Conservation (phyloP, 2,797 vertebrate genomes). For the Oreonectes daqikongensis region DNA sequence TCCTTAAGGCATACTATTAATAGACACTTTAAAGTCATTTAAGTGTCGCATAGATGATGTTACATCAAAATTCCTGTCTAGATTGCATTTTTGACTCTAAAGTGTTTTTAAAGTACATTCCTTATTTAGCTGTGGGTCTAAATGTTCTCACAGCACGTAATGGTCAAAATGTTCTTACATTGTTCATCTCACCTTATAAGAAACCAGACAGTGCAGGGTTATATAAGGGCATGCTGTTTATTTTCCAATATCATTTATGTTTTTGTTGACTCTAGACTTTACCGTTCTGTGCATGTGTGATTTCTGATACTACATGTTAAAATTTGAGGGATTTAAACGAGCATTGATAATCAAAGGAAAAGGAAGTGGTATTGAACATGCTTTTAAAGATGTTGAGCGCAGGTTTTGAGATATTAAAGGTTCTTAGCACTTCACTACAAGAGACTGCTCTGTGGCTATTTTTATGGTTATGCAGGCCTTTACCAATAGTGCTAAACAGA, state of each 20-base stretch:
- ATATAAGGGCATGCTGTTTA: background rate
- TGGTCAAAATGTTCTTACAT: constrained; percentile 31
- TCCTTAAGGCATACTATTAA: constrained; percentile 56
- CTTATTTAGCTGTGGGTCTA: constrained; percentile 50
- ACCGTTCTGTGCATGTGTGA: background rate
- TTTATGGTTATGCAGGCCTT: constrained; percentile 4
- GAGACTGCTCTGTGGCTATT: constrained; percentile 10
- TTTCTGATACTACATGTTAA: background rate
- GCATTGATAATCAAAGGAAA: constrained; percentile 5
- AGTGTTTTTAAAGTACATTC: constrained; percentile 59
- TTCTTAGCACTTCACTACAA: background rate
- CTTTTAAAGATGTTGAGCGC: background rate
- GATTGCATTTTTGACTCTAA: constrained; percentile 50
- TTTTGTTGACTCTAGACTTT: background rate
- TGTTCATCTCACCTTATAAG: background rate
- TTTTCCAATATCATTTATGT: background rate
- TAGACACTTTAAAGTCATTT: constrained; percentile 47
- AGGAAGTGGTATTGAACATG: background rate
- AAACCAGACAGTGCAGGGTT: background rate
- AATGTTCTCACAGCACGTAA: constrained; percentile 49
- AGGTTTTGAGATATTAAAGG: constrained; percentile 24
- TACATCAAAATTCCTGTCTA: constrained; percentile 59
- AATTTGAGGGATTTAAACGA: background rate
- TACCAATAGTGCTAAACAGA: background rate
- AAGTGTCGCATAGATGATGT: constrained; percentile 50